These are phyloP conservation scores for Strongylocentrotus purpuratus DNA, from an alignment of 35 echinoderm and acorn worm genomes.

Conservation along the genomic window DNA sequence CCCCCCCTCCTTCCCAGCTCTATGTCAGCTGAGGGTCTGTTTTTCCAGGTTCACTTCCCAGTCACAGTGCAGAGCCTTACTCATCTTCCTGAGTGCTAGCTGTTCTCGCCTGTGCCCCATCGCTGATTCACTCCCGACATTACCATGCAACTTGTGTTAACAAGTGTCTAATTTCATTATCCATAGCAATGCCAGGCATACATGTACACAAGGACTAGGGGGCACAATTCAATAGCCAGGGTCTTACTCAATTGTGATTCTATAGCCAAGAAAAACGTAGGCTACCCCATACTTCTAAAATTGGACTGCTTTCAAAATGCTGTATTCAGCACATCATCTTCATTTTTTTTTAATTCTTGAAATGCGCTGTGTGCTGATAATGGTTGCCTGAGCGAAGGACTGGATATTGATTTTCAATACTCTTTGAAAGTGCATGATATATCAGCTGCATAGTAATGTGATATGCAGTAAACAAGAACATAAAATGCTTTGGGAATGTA, in stretches of 20 bases:
- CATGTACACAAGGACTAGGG: neutral
- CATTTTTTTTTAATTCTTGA: too few relatives aligned
- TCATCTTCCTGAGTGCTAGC: neutral
- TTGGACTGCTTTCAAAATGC: neutral
- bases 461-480: neutral
- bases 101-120: neutral
- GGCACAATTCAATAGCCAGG: neutral
- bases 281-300: neutral
- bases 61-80: constrained; percentile 5
- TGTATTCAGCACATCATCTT: neutral
- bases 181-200: neutral
- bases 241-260: neutral
- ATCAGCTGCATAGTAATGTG: too few relatives aligned
- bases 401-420: too few relatives aligned
- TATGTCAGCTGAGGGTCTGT: neutral
- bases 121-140: constrained; percentile 14
- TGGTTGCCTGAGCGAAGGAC: too few relatives aligned
- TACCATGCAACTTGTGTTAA: constrained; percentile 18
- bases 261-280: neutral
- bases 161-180: constrained; percentile 30
- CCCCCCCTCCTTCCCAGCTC: neutral
- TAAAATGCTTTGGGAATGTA: too few relatives aligned
- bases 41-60: neutral
- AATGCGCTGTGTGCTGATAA: too few relatives aligned
- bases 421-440: too few relatives aligned